Conservation (phyloP, 2,113 vertebrate species). For the Talpa occidentalis region DNA sequence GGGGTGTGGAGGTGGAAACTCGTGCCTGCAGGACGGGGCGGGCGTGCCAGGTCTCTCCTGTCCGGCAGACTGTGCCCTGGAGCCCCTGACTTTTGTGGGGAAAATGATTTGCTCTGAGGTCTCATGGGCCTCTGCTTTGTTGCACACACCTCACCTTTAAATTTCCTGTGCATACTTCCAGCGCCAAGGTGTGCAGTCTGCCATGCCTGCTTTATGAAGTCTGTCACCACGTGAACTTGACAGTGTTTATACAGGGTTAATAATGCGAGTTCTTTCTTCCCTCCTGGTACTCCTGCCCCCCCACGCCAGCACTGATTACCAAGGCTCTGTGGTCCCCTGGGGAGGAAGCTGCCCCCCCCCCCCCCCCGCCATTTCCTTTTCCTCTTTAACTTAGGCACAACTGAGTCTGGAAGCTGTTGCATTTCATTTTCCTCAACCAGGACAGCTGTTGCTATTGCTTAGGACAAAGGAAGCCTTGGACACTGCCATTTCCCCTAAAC, state of each 20-base stretch:
- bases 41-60: neutral
- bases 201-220: neutral
- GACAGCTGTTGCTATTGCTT: rapidly evolving
- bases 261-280: neutral
- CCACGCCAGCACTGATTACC: neutral
- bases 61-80: rapidly evolving
- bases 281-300: no score
- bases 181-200: neutral
- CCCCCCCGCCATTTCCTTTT: neutral
- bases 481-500: neutral
- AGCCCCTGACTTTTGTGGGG: neutral
- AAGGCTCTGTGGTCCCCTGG: neutral
- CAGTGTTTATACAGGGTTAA: neutral
- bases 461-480: neutral
- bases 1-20: rapidly evolving
- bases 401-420: neutral
- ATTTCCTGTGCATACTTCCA: neutral
- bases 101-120: neutral
- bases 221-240: rapidly evolving
- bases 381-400: neutral
- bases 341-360: neutral
- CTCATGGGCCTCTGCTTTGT: neutral
- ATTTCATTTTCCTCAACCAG: neutral
- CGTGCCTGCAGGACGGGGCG: neutral
- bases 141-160: neutral